A percentile compares a stretch with the other conserved stretches of the same genome.
Conservation (phyloP, 2,888 invertebrate genomes). For the Drosophila emarginata region DNA sequence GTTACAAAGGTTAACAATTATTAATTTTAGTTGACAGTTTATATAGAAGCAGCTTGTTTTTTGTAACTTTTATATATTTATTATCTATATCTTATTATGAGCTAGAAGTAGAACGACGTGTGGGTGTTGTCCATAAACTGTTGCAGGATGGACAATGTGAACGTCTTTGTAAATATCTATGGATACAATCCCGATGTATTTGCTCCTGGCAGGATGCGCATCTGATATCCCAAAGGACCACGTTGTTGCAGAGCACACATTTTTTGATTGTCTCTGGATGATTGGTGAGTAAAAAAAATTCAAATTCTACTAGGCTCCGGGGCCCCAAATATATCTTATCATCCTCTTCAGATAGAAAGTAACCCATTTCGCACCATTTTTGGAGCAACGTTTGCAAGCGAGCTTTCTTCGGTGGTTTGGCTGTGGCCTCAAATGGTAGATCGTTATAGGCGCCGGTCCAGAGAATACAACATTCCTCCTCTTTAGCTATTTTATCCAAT, state of each 20-base stretch:
- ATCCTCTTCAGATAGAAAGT: constrained; percentile 40
- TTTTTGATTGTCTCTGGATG: constrained; percentile 49
- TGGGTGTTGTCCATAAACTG: constrained; percentile 49
- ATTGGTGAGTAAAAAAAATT: constrained; percentile 54
- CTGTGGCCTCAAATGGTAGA: constrained; percentile 9
- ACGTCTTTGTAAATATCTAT: constrained; percentile 56
- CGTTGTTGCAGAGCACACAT: constrained; percentile 51
- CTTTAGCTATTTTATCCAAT: constrained; percentile 47
- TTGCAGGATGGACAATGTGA: constrained; percentile 57
- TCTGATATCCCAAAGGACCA: constrained; percentile 62
- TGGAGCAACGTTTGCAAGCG: constrained; percentile 56
- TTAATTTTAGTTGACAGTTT: not conserved
- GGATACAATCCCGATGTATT: constrained; percentile 56
- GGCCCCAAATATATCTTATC: constrained; percentile 56
- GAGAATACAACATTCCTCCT: constrained; percentile 39
- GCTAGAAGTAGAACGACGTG: constrained; percentile 24
- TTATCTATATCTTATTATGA: not conserved
- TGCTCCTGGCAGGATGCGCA: constrained; percentile 48
- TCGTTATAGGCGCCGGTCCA: constrained; percentile 58
- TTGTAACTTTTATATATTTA: not conserved
- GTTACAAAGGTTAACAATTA: not conserved
- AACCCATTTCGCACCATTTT: constrained; percentile 58
- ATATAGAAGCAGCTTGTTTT: not conserved
- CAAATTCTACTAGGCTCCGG: constrained; percentile 58
- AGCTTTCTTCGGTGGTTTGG: constrained; percentile 35